Evolutionary conservation across 92 coral and sea anemone species (phyloP).

Genomic region (Metridium senile): DNA sequence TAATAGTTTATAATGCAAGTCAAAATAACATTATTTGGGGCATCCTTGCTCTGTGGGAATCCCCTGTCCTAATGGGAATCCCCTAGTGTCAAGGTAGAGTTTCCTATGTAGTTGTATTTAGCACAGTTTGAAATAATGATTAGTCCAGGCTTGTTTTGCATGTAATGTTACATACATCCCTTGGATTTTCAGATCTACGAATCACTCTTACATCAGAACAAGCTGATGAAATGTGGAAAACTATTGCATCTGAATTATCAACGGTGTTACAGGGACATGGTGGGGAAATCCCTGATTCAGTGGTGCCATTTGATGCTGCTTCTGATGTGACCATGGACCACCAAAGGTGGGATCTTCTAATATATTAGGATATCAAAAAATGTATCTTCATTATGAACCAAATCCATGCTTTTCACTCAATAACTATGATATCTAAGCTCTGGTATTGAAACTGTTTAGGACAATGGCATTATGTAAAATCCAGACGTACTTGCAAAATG

Average conservation of each 20-base stretch:
- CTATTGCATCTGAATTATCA: constrained; percentile 83
- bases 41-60: too few species aligned
- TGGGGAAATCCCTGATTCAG: constrained; percentile 78
- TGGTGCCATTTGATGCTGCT: constrained; percentile 89
- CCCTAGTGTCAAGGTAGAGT: too few species aligned
- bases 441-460: too few species aligned
- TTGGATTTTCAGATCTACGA: neutral
- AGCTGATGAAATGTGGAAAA: constrained; percentile 91
- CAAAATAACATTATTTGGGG: too few species aligned
- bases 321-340: constrained; percentile 88
- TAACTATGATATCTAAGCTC: too few species aligned
- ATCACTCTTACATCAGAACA: constrained; percentile 55
- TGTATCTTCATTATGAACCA: neutral
- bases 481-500: constrained; percentile 68
- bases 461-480: constrained; percentile 71
- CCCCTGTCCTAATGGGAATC: too few species aligned
- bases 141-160: too few species aligned
- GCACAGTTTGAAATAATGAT: too few species aligned
- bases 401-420: too few species aligned
- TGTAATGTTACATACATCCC: neutral
- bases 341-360: constrained; percentile 74
- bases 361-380: neutral
- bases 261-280: constrained; percentile 80
- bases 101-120: too few species aligned
- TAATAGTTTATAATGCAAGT: too few species aligned